A percentile compares a stretch with the other conserved stretches of the same genome.
Conservation (phyloP, 2,797 vertebrate genomes). For the Lateolabrax maculatus region DNA sequence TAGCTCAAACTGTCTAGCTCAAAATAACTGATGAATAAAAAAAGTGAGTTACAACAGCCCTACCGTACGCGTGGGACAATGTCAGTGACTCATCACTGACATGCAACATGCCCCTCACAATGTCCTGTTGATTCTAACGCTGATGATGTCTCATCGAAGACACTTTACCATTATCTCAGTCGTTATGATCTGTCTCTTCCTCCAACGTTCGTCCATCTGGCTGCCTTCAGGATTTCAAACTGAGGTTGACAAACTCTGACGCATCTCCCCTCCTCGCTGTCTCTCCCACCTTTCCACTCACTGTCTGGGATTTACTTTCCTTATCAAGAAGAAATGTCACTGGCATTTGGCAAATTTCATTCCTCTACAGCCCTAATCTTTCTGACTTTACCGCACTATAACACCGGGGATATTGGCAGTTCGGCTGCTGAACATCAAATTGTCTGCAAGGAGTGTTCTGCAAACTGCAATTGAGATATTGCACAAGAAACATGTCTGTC, state of each 20-base stretch:
- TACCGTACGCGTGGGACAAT: conserved; percentile 24
- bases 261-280: not conserved
- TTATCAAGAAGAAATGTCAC: conserved; percentile 48
- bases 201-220: conserved; percentile 45
- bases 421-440: conserved; percentile 35
- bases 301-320: conserved; percentile 32
- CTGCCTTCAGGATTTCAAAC: conserved; percentile 36
- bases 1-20: conserved; percentile 11
- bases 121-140: conserved; percentile 16
- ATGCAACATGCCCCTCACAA: conserved; percentile 23
- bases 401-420: conserved; percentile 31
- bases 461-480: conserved; percentile 9
- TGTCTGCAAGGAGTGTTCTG: not conserved
- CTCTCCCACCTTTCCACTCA: conserved; percentile 32
- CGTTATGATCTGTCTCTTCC: conserved; percentile 35
- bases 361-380: conserved; percentile 29
- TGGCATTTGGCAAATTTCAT: conserved; percentile 47
- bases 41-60: conserved; percentile 14
- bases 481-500: conserved; percentile 28
- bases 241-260: conserved; percentile 41
- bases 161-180: conserved; percentile 34
- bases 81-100: conserved; percentile 44
- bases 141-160: conserved; percentile 43
- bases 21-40: conserved; percentile 31
- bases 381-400: conserved; percentile 31